Conservation (phyloP, 1,140 invertebrate genomes). For the Drosophila persimilis region DNA sequence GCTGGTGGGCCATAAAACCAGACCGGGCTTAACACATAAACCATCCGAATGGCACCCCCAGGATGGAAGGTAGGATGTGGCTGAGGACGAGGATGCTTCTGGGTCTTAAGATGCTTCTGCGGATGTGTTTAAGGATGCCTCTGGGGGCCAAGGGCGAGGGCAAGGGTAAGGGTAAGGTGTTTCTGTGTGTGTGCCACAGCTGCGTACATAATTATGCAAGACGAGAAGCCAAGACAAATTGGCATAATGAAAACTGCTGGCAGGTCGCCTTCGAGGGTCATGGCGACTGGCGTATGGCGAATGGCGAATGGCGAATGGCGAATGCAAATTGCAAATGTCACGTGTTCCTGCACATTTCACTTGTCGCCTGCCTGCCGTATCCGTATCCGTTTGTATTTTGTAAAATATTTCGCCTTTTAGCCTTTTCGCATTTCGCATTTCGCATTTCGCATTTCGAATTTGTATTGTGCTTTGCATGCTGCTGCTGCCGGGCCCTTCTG, state of each 20-base stretch:
- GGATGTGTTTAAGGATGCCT: no score
- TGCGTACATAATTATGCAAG: constrained; percentile 72
- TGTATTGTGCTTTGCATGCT: constrained; percentile 23
- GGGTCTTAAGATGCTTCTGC: no score
- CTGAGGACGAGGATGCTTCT: not conserved
- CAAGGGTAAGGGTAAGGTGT: no score
- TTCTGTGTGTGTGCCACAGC: constrained; percentile 15
- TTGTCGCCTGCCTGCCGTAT: constrained; percentile 32
- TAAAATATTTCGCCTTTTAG: constrained; percentile 16
- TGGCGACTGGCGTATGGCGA: constrained; percentile 23
- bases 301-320: constrained; percentile 34
- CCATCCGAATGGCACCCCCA: constrained; percentile 18
- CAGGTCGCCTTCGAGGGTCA: constrained; percentile 66
- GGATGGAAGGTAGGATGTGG: not conserved
- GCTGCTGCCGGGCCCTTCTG: constrained; percentile 5
- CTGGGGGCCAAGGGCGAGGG: not conserved
- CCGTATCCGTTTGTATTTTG: not conserved
- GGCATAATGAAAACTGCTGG: constrained; percentile 58
- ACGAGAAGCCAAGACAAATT: constrained; percentile 45
- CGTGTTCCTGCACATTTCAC: constrained; percentile 59
- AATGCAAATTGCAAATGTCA: constrained; percentile 68
- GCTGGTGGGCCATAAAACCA: constrained; percentile 52
- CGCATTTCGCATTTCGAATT: constrained; percentile 14
- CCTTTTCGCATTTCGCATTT: not conserved
- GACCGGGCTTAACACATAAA: constrained; percentile 28